phyloP scores from a whole-genome alignment of 1,140 invertebrate species.

The Zaprionus vittiger region DNA sequence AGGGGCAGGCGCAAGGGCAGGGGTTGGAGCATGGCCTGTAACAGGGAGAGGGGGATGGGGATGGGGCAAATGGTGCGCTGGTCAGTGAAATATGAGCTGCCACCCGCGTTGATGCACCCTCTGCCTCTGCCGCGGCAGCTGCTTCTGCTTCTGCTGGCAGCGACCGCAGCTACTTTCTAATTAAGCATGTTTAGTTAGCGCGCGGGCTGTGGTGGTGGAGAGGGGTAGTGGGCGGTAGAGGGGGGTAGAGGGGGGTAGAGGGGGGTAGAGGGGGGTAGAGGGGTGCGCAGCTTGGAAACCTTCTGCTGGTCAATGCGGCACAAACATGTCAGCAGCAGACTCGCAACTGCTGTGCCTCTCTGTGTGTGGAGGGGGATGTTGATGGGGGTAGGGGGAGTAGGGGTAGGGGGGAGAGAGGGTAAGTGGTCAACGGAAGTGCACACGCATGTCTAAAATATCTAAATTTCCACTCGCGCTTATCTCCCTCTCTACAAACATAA shows the following conservation, averaged over 20 bases:
- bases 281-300: conserved; percentile 5
- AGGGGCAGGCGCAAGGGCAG: no score
- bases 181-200: conserved; percentile 79
- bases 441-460: conserved; percentile 78
- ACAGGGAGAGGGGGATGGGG: not conserved
- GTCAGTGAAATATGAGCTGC: conserved; percentile 73
- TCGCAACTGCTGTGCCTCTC: not conserved
- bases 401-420: not conserved
- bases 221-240: not conserved
- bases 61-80: conserved; percentile 23
- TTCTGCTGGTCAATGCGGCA: conserved; percentile 40
- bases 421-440: conserved; percentile 38
- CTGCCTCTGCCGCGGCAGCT: conserved; percentile 7
- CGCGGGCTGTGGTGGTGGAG: not conserved
- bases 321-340: conserved; percentile 67
- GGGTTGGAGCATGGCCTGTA: no score
- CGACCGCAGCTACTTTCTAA: conserved; percentile 77
- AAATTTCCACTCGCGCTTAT: conserved; percentile 69
- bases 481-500: conserved; percentile 30
- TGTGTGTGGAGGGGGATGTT: not conserved
- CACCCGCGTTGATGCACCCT: conserved; percentile 40
- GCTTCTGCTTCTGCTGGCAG: conserved; percentile 4
- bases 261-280: not conserved
- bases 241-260: not conserved
- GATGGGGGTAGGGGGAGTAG: not conserved